These are phyloP conservation scores for Oncorhynchus tshawytscha DNA, from an alignment of 2,113 vertebrate genomes.

Conservation along the genomic window DNA sequence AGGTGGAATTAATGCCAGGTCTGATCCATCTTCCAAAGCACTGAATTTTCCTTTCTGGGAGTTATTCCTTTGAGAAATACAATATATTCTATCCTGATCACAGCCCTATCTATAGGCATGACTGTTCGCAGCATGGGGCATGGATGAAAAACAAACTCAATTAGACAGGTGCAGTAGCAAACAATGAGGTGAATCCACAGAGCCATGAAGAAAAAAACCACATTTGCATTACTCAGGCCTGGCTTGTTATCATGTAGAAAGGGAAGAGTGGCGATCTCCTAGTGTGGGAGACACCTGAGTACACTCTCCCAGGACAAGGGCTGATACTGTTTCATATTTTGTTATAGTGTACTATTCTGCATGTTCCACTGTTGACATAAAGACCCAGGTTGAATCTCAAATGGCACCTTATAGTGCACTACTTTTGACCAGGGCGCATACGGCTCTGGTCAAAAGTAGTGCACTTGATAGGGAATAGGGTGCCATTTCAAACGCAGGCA, in stretches of 20 bases:
- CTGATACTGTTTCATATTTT: neutral
- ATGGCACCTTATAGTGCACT: too few relatives aligned
- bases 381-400: too few relatives aligned
- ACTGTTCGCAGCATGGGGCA: constrained; percentile 17
- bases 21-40: neutral
- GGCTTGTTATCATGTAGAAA: neutral
- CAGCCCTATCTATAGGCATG: constrained; percentile 40
- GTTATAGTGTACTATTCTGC: too few relatives aligned
- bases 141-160: neutral
- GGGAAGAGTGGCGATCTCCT: neutral
- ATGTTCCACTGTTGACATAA: too few relatives aligned
- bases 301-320: neutral
- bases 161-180: constrained; percentile 2
- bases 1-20: constrained; percentile 7
- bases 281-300: neutral
- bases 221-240: neutral
- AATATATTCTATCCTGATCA: constrained; percentile 12
- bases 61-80: constrained; percentile 40
- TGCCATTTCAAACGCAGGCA: too few relatives aligned
- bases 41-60: constrained; percentile 28
- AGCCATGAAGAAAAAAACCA: neutral
- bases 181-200: neutral
- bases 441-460: too few relatives aligned
- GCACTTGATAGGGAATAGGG: too few relatives aligned
- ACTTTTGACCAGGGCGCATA: too few relatives aligned